phyloP scores from a whole-genome alignment of 2,888 invertebrate species.

The Drosophila maculinotata region DNA sequence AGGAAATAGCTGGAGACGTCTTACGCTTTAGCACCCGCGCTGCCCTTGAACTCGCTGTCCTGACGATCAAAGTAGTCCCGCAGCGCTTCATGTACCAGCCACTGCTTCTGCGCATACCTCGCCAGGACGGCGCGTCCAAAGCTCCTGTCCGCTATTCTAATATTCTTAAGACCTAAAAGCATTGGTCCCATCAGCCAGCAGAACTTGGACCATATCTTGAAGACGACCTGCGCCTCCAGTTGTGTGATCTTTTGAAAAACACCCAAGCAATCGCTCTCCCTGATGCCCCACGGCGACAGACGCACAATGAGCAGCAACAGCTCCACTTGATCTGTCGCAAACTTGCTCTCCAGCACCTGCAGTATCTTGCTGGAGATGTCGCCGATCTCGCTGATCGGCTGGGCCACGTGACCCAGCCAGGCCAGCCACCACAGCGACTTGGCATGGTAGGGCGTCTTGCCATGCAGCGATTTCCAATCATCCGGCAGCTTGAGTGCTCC shows the following conservation, averaged over 20 bases:
- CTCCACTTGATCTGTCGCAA: constrained; percentile 89
- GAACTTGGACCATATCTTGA: constrained; percentile 84
- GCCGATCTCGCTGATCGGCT: constrained; percentile 86
- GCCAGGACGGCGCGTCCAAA: constrained; percentile 80
- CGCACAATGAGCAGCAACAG: constrained; percentile 90
- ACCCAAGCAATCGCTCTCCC: constrained; percentile 89
- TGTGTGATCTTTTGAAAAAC: constrained; percentile 82
- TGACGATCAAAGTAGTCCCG: constrained; percentile 82
- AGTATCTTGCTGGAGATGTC: constrained; percentile 88
- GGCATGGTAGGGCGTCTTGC: constrained; percentile 83
- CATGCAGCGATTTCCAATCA: constrained; percentile 80
- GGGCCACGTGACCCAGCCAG: constrained; percentile 87
- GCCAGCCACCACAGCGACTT: constrained; percentile 88
- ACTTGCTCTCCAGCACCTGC: constrained; percentile 88
- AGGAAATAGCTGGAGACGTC: not conserved
- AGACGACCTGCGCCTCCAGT: constrained; percentile 81
- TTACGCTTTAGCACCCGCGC: constrained; percentile 64
- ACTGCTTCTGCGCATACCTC: constrained; percentile 81
- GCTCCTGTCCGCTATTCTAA: constrained; percentile 83
- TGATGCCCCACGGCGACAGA: constrained; percentile 91
- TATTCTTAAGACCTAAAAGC: constrained; percentile 82
- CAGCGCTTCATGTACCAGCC: constrained; percentile 82
- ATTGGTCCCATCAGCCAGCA: constrained; percentile 85
- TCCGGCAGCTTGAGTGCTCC: constrained; percentile 83
- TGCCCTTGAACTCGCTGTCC: constrained; percentile 75